Percentiles rank a stretch among this genome's conserved stretches.
Evolutionary conservation across 2,888 invertebrate species (phyloP).

Genomic region (Zootermopsis nevadensis): DNA sequence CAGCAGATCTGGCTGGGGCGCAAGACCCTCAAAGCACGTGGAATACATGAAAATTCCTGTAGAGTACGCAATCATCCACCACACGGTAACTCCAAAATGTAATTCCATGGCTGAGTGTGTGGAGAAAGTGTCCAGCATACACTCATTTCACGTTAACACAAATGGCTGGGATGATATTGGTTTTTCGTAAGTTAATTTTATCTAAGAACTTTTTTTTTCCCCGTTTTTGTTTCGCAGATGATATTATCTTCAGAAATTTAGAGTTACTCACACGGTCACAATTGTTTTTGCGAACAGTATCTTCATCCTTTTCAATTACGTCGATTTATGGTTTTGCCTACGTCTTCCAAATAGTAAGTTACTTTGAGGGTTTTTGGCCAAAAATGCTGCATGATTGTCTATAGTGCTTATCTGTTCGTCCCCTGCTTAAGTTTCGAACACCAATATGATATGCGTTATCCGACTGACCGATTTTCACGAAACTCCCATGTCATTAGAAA

Average conservation of each 20-base stretch:
- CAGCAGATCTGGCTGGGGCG: slow-evolving; percentile 71
- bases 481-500: too few species aligned
- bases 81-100: slow-evolving; percentile 76
- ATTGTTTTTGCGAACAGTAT: not conserved
- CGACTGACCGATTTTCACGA: too few species aligned
- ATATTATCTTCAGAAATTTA: not conserved
- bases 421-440: too few species aligned
- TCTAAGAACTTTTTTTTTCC: not conserved
- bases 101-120: slow-evolving; percentile 67
- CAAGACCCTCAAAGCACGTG: slow-evolving; percentile 64
- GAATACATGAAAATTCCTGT: slow-evolving; percentile 69
- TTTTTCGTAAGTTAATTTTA: slow-evolving; percentile 62
- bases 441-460: too few species aligned
- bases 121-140: slow-evolving; percentile 73
- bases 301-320: not conserved
- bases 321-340: not conserved
- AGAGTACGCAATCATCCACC: slow-evolving; percentile 78
- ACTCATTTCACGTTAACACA: slow-evolving; percentile 70
- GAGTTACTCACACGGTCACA: not conserved
- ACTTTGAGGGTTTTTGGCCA: not conserved
- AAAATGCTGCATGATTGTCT: too few species aligned
- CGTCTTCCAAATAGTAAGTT: not conserved
- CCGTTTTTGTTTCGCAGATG: not conserved
- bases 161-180: slow-evolving; percentile 79
- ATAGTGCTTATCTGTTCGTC: too few species aligned